A percentile compares a stretch with the other conserved stretches of the same genome.
phyloP scores from a whole-genome alignment of 2,113 vertebrate species.

The Physeter macrocephalus region DNA sequence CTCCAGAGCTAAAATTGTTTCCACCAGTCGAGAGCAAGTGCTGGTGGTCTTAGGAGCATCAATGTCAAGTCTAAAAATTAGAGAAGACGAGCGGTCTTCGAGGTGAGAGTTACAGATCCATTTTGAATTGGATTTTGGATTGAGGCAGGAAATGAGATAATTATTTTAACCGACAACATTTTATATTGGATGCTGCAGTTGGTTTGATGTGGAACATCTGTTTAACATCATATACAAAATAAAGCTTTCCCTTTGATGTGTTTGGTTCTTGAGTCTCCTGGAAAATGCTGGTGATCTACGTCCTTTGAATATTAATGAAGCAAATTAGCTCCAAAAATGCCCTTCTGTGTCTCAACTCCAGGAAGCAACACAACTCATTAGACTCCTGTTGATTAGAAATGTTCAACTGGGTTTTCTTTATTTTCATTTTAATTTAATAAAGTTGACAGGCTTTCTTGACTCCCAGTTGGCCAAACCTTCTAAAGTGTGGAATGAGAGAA shows the following conservation, averaged over 20 bases:
- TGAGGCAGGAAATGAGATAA: constrained; percentile 3
- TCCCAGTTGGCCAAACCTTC: neutral
- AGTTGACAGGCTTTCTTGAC: constrained; percentile 61
- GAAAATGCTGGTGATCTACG: constrained; percentile 70
- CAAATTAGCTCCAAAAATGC: constrained; percentile 76
- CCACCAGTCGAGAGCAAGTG: neutral
- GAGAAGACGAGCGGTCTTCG: neutral
- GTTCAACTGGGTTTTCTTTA: constrained; percentile 77
- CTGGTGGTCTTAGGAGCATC: neutral
- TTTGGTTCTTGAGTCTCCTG: constrained; percentile 35
- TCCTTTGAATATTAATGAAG: constrained; percentile 78
- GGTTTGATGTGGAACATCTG: constrained; percentile 36
- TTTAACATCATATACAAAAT: constrained; percentile 50
- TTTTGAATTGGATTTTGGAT: neutral
- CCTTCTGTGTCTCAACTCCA: constrained; percentile 74
- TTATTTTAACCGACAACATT: constrained; percentile 35
- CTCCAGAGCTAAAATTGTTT: neutral
- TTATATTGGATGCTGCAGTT: constrained; percentile 55
- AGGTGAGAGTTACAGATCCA: neutral
- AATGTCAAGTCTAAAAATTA: neutral
- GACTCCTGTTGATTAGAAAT: constrained; percentile 79
- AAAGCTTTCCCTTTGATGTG: constrained; percentile 53
- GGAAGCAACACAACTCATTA: constrained; percentile 79
- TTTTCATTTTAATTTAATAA: constrained; percentile 78
- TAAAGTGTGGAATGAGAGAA: neutral